Evolutionary conservation across 2,113 vertebrate species (phyloP).

Genomic region (Cranoglanis bouderius): DNA sequence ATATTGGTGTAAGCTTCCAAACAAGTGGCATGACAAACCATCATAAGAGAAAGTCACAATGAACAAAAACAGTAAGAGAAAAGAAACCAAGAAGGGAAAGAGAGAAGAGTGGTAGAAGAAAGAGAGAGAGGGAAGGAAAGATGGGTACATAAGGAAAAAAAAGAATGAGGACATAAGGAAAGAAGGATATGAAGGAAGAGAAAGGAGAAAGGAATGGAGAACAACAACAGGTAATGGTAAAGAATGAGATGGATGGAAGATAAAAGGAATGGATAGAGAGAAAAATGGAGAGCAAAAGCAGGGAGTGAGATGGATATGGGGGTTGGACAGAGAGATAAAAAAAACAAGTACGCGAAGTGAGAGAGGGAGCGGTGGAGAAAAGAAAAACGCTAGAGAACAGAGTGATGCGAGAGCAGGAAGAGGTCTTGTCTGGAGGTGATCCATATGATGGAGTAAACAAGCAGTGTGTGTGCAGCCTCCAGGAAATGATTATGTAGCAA

Average conservation of each 20-base stretch:
- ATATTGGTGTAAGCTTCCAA: background rate
- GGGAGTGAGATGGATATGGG: background rate
- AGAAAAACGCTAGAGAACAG: background rate
- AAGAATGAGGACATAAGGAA: background rate
- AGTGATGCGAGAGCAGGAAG: constrained; percentile 16
- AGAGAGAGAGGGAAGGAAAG: background rate
- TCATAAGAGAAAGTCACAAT: background rate
- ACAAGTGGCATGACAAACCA: background rate
- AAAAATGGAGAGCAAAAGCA: background rate
- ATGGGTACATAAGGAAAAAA: background rate
- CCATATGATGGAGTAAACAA: constrained; percentile 56
- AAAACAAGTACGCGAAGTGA: background rate
- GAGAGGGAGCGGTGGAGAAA: background rate
- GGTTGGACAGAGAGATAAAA: background rate
- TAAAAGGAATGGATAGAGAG: background rate
- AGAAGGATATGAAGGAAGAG: background rate
- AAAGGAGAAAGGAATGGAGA: background rate
- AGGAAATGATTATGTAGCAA: constrained; percentile 57
- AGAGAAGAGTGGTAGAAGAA: background rate
- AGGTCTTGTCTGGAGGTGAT: constrained; percentile 54
- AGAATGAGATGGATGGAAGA: background rate
- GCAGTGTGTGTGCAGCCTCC: constrained; percentile 49
- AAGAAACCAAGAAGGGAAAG: background rate
- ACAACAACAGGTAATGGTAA: background rate
- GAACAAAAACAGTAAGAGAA: background rate